Percentiles rank a stretch among this genome's conserved stretches.
Evolutionary conservation across 2,797 vertebrate genomes (phyloP).

Genomic region (Phrynocephalus vlangalii): DNA sequence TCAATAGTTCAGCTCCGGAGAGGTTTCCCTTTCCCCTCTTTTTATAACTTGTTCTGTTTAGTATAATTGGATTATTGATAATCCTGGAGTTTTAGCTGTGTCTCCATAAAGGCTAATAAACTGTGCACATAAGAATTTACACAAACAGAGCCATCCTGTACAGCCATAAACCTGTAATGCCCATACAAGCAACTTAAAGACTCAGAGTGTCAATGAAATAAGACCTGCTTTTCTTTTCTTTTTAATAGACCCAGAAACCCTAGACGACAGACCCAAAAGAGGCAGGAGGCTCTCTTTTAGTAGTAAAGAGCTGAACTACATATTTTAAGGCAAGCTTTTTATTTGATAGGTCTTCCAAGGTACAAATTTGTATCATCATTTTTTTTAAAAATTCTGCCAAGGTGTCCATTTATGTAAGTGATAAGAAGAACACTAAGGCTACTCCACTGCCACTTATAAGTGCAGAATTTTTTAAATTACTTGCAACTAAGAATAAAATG

Average conservation of each 20-base stretch:
- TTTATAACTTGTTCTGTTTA: constrained; percentile 12
- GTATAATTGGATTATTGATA: constrained; percentile 25
- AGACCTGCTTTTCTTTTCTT: neutral
- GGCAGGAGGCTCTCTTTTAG: no score
- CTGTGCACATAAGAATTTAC: neutral
- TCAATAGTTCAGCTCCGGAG: neutral
- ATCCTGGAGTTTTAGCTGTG: constrained; percentile 33
- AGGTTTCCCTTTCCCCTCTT: neutral
- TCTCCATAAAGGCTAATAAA: neutral
- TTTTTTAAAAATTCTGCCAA: neutral
- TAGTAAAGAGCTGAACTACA: no score
- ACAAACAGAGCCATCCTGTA: neutral
- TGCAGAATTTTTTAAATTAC: neutral
- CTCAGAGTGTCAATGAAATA: neutral
- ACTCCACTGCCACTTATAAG: neutral
- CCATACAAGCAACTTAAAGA: constrained; percentile 3
- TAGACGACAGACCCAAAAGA: neutral
- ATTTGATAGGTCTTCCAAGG: neutral
- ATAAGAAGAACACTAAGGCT: neutral
- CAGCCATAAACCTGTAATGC: constrained; percentile 1
- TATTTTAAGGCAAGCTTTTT: neutral
- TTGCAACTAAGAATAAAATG: no score
- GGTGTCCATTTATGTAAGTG: neutral
- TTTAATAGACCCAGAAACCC: neutral
- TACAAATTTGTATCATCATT: neutral